Percentiles rank a stretch among this genome's conserved stretches.
These are phyloP conservation scores for Penaeus indicus DNA, from an alignment of 1,140 invertebrate genomes.

Conservation along the genomic window DNA sequence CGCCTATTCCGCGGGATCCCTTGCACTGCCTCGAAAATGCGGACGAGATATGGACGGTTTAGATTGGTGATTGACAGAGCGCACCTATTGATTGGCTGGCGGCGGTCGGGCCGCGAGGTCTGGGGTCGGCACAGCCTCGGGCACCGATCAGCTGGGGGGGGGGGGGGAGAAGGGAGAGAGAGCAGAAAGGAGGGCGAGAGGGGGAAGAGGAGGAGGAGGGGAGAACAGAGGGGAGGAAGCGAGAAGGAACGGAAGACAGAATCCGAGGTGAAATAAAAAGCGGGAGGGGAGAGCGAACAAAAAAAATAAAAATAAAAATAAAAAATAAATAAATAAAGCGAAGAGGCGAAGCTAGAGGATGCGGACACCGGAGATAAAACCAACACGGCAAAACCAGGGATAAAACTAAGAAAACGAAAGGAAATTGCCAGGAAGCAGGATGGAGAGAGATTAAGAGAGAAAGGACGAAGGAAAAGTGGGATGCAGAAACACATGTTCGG, in stretches of 20 bases:
- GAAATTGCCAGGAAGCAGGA: not conserved
- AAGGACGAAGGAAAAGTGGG: not conserved
- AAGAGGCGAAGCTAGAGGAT: no score
- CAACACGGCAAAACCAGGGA: no score
- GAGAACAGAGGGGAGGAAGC: not conserved
- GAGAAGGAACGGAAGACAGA: not conserved
- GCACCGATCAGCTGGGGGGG: slow-evolving; percentile 9
- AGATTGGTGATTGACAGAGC: slow-evolving; percentile 53
- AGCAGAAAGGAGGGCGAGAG: not conserved
- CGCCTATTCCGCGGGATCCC: no score
- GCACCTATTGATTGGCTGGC: slow-evolving; percentile 55
- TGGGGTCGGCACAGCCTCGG: not conserved
- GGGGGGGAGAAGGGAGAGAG: not conserved
- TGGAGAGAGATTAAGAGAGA: not conserved
- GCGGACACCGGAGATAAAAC: no score
- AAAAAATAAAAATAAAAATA: no score
- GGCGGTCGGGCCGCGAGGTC: slow-evolving; percentile 13
- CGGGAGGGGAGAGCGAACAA: not conserved
- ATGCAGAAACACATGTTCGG: not conserved
- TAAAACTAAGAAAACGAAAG: no score
- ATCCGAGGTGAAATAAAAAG: not conserved
- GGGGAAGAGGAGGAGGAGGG: not conserved
- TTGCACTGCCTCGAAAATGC: no score
- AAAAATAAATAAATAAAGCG: no score
- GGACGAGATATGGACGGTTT: not conserved